Evolutionary conservation across 2,888 invertebrate species (phyloP).

Genomic region (Carterocephalus palaemon): DNA sequence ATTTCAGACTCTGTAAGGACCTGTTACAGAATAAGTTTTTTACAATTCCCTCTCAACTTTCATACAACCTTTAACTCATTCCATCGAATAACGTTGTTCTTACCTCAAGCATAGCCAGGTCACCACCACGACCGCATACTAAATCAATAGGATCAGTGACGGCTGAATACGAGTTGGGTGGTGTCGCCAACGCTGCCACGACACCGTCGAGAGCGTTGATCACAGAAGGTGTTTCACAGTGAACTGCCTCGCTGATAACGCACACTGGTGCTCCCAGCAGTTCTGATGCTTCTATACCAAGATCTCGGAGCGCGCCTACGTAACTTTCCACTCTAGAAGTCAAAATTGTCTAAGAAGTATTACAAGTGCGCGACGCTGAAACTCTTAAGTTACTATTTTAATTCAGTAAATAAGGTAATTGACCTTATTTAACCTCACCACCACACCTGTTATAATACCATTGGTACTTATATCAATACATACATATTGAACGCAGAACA

Average conservation of each 20-base stretch:
- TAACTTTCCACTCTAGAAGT: conserved; percentile 81
- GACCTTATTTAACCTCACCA: too few relatives aligned
- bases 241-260: conserved; percentile 72
- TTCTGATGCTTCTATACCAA: conserved; percentile 80
- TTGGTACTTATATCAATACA: too few relatives aligned
- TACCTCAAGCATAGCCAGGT: conserved; percentile 85
- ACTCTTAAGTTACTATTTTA: too few relatives aligned
- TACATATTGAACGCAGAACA: too few relatives aligned
- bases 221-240: conserved; percentile 74
- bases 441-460: too few relatives aligned
- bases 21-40: conserved; percentile 38
- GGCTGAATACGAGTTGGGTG: conserved; percentile 89
- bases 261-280: conserved; percentile 55
- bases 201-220: conserved; percentile 64
- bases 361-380: too few relatives aligned
- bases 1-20: conserved; percentile 83
- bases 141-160: conserved; percentile 88
- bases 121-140: conserved; percentile 88
- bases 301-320: conserved; percentile 81
- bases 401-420: too few relatives aligned
- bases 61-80: background rate
- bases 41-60: background rate
- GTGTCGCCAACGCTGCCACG: conserved; percentile 81
- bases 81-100: background rate
- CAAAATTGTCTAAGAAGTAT: too few relatives aligned